Conservation (phyloP, 2,888 invertebrate genomes). For the Acrocyrtus sp. region DNA sequence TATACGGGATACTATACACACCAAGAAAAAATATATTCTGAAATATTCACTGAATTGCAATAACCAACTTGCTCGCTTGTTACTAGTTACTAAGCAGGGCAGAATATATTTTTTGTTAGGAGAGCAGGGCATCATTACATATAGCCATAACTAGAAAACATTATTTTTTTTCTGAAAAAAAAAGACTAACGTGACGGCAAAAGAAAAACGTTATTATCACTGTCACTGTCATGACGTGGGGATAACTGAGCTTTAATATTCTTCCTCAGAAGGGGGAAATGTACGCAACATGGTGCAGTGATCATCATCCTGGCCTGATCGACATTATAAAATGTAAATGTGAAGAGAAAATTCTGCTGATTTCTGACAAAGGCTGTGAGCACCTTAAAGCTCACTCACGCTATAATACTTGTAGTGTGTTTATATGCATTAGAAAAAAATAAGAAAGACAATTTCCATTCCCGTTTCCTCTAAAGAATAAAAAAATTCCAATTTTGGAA, state of each 20-base stretch:
- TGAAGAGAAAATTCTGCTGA: not conserved
- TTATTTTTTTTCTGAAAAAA: not conserved
- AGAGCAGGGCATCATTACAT: no score
- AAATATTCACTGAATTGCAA: not conserved
- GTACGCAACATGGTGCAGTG: not conserved
- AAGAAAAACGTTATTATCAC: not conserved
- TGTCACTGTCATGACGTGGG: not conserved
- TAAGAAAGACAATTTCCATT: not conserved
- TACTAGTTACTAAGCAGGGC: not conserved
- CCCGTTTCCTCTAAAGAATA: not conserved
- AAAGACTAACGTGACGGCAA: not conserved
- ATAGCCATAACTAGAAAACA: no score
- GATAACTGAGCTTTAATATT: not conserved
- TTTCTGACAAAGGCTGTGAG: not conserved
- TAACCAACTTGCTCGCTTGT: not conserved
- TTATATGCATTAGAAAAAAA: not conserved
- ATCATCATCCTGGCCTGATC: not conserved
- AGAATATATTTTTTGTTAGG: no score
- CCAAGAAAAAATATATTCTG: not conserved
- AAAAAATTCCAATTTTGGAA: slow-evolving; percentile 28
- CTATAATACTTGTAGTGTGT: not conserved
- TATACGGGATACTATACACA: no score
- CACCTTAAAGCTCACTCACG: no score
- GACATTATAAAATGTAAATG: not conserved
- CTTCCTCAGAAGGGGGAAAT: not conserved